Evolutionary conservation across 2,888 invertebrate genomes (phyloP), one percentile per base, ranked within the genome.

Genomic region (Eugnorisma glareosa): DNA sequence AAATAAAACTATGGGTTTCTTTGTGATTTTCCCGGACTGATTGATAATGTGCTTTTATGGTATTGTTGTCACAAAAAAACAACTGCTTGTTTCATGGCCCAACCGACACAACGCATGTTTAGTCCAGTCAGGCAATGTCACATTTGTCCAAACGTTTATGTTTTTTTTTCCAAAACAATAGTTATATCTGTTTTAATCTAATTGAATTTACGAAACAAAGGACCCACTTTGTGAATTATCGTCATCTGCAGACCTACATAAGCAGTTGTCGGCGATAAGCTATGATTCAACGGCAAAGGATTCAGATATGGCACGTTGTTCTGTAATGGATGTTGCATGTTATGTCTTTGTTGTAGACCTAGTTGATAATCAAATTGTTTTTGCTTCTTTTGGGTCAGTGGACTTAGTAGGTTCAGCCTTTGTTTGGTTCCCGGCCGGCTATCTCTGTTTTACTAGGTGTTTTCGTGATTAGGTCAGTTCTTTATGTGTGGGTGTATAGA

Each of bases 191-290:
- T 84, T 77, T 86, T 88, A 85, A 85, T 83, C 79, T 86, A 88
- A 88, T 86, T 85, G 75, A 81, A 75, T 84, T 71, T 79, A 79
- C 67, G 64, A 67, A 80, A 88, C 88, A 89, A 88, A 86, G 78
- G 70, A 40, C 18, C 57, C 57, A 54, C 61, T 84, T 54, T 78
- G 54, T 76, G 35, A 11, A 45, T 71, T 86, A 84, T 86, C 81
- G 69, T 87, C 82, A 86, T 89, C 79, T 88, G 88, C 77, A 73
- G 83, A 84, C 89, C 88, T 81, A 87, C 84, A 87, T 89, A 89
- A 82, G 66, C 88, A 88, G 80, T 84, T 82, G 88, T 74, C 75
- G 21, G 73, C 61, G 85, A 88, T 89, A 88, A 89, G 51, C 68
- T 72, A 82, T 85, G 87, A 87, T 75, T 87, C 79, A 87, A 75